Evolutionary conservation across 2,888 invertebrate genomes (phyloP), one percentile per base, ranked within the genome.

Genomic region (Embidobia sp.): DNA sequence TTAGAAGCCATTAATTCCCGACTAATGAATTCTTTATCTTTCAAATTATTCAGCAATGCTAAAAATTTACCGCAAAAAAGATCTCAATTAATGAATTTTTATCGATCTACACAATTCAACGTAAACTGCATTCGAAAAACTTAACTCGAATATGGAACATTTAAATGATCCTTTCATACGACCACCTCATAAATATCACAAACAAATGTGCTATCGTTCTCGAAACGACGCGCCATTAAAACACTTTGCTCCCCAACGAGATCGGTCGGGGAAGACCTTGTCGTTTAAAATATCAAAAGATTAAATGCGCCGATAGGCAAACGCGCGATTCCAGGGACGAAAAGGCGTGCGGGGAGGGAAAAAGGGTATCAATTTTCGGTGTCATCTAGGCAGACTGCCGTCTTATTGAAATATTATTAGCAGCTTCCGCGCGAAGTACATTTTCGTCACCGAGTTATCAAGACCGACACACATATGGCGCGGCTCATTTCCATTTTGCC

Each of bases 371-470:
- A 67, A 77, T 73, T 67, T 67, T 63, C 63, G 18, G 63, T 64
- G 49, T 57, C 69, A 46, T 19, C 53, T 5, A 10, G 64, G 27
- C 77, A 72, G 59, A 8, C 64, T 57, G 55, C 40, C 53, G 53
- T 69, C 66, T 74, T 74, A 74, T 78, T 73, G 69, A 74, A 78
- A 67, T 78, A 69, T 77, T 69, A 77, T 77, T 69, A 77, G 48
- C 72, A 67, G 77, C 63, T 49, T 72, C 49, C 35, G n/a, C 29
- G 69, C 64, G 49, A 57, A 69, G 72, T 77, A 64, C 64, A 64
- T 69, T 77, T 77, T 77, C 77, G 77, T 77, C 77, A 77, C 64
- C 61, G 31, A 78, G 66, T 78, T 75, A 72, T 78, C 78, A 78
- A 64, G 66, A 53, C 26, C 63, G 74, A 51, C 66, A 53, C 75